Percentiles rank a stretch among this genome's conserved stretches.
These are phyloP conservation scores for Melipona beecheii DNA, from an alignment of 2,888 invertebrate species.

Conservation along the genomic window DNA sequence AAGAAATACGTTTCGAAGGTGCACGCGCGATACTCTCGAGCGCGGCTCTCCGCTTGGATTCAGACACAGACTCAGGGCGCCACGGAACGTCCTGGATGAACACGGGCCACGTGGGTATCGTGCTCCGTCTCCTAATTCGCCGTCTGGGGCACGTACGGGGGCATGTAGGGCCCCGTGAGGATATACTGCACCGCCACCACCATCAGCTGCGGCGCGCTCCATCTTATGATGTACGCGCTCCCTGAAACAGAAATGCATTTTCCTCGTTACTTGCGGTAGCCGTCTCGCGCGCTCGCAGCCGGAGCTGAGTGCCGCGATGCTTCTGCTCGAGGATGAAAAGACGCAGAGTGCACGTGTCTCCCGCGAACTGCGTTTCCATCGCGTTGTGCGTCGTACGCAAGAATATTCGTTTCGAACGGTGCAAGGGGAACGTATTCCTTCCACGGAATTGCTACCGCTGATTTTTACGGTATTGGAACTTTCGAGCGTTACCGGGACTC, in stretches of 20 bases:
- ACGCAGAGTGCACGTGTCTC: neutral
- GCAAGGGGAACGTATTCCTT: neutral
- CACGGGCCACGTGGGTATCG: conserved; percentile 34
- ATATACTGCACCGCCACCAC: conserved; percentile 82
- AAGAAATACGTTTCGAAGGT: neutral
- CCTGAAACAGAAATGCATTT: conserved; percentile 81
- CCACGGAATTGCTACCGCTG: neutral
- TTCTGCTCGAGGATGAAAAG: conserved; percentile 30
- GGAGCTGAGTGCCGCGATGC: conserved; percentile 21
- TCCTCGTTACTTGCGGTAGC: conserved; percentile 66
- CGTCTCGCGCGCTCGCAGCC: conserved; percentile 27
- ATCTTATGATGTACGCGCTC: conserved; percentile 82
- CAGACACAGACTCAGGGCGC: conserved; percentile 27
- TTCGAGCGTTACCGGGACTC: neutral
- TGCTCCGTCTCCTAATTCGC: conserved; percentile 71
- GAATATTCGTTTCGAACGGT: neutral
- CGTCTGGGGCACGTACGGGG: conserved; percentile 80
- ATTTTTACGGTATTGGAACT: neutral
- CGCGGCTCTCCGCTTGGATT: conserved; percentile 29
- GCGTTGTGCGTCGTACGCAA: neutral
- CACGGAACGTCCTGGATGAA: conserved; percentile 35
- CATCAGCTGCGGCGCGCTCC: conserved; percentile 83
- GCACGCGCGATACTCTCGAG: conserved; percentile 1
- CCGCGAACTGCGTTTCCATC: too few species aligned
- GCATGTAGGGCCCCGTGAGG: conserved; percentile 82